These are phyloP conservation scores for Agrilus biguttatus DNA, from an alignment of 2,888 invertebrate species.

Conservation along the genomic window DNA sequence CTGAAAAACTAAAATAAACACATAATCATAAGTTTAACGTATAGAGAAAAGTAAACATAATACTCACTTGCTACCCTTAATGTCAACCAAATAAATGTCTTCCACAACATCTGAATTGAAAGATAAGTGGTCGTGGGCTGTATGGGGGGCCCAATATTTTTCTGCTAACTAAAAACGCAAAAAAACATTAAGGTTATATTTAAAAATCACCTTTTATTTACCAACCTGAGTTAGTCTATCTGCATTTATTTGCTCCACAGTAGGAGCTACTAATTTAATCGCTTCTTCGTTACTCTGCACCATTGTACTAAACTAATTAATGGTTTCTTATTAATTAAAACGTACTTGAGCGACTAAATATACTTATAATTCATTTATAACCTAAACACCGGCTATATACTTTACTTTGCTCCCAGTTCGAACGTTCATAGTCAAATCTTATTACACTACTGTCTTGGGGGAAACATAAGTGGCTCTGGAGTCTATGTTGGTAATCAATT, in stretches of 20 bases:
- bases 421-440: background rate
- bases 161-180: conserved; percentile 57
- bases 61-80: conserved; percentile 63
- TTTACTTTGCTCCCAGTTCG: background rate
- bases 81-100: conserved; percentile 78
- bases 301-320: conserved; percentile 4
- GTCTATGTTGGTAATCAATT: too few species aligned
- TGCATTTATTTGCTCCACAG: conserved; percentile 80
- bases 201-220: background rate
- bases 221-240: conserved; percentile 77
- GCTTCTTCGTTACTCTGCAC: conserved; percentile 4
- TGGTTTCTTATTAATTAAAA: background rate
- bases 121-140: conserved; percentile 52
- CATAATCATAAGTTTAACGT: conserved; percentile 1
- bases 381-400: too few species aligned
- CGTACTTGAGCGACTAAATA: too few species aligned
- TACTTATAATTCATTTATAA: too few species aligned
- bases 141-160: conserved; percentile 86
- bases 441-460: background rate
- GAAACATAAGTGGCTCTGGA: too few species aligned
- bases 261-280: conserved; percentile 50
- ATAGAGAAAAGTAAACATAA: conserved; percentile 5
- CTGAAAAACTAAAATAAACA: conserved; percentile 39
- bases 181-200: conserved; percentile 9
- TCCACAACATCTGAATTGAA: conserved; percentile 72